Percentiles rank a stretch among this genome's conserved stretches.
These are phyloP conservation scores for Prorops nasuta DNA, from an alignment of 1,140 invertebrate species.

Conservation along the genomic window DNA sequence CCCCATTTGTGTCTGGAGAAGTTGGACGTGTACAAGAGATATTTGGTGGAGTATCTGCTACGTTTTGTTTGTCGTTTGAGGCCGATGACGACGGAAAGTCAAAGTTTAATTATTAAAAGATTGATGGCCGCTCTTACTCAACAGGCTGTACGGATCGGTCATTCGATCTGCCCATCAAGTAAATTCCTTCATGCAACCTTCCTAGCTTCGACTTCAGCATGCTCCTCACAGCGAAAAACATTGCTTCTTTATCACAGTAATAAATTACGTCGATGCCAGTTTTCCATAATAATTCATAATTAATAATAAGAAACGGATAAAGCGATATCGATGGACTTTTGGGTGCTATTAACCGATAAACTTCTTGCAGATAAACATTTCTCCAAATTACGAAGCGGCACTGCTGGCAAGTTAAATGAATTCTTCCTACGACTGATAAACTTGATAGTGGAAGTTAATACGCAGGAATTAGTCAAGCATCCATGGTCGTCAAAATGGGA, in stretches of 20 bases:
- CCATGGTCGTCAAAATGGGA: conserved; percentile 37
- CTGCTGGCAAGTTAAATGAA: conserved; percentile 52
- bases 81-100: conserved; percentile 60
- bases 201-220: background rate
- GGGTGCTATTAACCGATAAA: too few relatives aligned
- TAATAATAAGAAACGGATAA: too few relatives aligned
- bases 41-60: conserved; percentile 72
- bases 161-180: conserved; percentile 58
- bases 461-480: conserved; percentile 35
- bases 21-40: conserved; percentile 63
- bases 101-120: conserved; percentile 62
- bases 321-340: too few relatives aligned
- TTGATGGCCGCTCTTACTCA: conserved; percentile 67
- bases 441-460: conserved; percentile 49
- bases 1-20: conserved; percentile 64
- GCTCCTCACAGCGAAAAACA: background rate
- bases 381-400: conserved; percentile 57
- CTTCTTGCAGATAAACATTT: conserved; percentile 48
- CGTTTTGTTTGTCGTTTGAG: conserved; percentile 68
- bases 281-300: too few relatives aligned
- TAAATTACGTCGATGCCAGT: conserved; percentile 2
- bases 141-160: conserved; percentile 61
- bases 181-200: too few relatives aligned
- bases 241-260: conserved; percentile 5
- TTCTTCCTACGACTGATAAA: conserved; percentile 49